These are phyloP conservation scores for Automeris io DNA, from an alignment of 2,888 invertebrate genomes.

Conservation along the genomic window DNA sequence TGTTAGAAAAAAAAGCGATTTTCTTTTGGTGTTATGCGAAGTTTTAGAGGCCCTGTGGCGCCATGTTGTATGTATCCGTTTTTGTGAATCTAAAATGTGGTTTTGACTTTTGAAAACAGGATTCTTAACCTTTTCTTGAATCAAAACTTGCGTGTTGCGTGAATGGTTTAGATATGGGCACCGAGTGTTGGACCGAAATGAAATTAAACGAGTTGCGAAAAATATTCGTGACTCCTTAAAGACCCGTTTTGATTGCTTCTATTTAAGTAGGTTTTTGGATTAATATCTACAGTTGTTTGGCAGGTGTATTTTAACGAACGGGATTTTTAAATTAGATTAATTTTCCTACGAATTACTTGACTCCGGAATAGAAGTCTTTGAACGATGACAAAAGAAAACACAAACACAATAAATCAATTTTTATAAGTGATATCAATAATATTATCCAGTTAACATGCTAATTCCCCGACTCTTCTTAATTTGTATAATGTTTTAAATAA, in stretches of 20 bases:
- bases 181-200: not conserved
- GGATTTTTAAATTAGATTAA: no score
- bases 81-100: constrained; percentile 5
- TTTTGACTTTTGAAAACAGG: constrained; percentile 18
- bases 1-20: not conserved
- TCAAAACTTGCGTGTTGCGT: not conserved
- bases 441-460: no score
- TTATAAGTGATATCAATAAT: no score
- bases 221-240: not conserved
- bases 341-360: no score
- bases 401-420: no score
- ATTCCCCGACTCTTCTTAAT: no score
- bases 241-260: not conserved
- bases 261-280: not conserved
- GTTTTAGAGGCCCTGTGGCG: not conserved
- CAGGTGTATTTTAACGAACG: not conserved
- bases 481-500: no score
- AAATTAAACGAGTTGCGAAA: not conserved
- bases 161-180: not conserved
- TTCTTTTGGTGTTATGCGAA: not conserved
- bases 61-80: not conserved
- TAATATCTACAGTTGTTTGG: not conserved
- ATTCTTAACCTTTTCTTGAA: constrained; percentile 8
- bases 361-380: no score
- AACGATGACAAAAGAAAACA: no score